Evolutionary conservation across 1,140 invertebrate species (phyloP).

Genomic region (Solenopsis invicta): DNA sequence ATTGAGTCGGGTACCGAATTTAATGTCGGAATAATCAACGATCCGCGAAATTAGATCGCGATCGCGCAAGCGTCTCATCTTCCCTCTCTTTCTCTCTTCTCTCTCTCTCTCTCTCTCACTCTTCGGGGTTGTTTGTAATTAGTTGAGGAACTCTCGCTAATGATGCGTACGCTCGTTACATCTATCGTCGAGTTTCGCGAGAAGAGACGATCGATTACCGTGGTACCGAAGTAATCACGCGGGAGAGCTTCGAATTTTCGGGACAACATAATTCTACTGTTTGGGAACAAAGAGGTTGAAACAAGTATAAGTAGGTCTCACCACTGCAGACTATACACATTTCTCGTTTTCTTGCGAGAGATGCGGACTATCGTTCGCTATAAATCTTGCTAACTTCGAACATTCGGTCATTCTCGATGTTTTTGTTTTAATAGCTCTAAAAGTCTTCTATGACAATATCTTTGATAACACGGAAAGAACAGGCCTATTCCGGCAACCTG

Average conservation of each 20-base stretch:
- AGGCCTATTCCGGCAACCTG: too few relatives aligned
- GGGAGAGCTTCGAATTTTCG: slow-evolving; percentile 5
- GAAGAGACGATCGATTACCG: slow-evolving; percentile 20
- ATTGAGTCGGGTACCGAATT: slow-evolving; percentile 51
- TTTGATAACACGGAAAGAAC: neutral
- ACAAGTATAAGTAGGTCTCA: too few relatives aligned
- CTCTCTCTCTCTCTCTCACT: neutral
- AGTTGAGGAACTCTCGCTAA: slow-evolving; percentile 48
- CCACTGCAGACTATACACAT: neutral
- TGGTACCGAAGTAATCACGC: neutral
- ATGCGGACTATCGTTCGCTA: neutral
- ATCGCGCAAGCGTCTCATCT: neutral
- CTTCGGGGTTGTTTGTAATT: slow-evolving; percentile 34
- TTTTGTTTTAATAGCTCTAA: neutral
- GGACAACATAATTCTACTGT: neutral
- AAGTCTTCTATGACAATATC: neutral
- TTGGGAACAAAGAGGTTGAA: neutral
- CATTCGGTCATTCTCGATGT: neutral
- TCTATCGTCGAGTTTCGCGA: neutral
- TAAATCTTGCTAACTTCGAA: neutral
- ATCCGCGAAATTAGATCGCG: slow-evolving; percentile 57
- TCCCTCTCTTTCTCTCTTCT: neutral
- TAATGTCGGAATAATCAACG: slow-evolving; percentile 49
- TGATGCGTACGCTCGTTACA: slow-evolving; percentile 30
- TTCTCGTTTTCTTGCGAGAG: neutral